phyloP scores from a whole-genome alignment of 2,888 invertebrate genomes.

The Theretra japonica region DNA sequence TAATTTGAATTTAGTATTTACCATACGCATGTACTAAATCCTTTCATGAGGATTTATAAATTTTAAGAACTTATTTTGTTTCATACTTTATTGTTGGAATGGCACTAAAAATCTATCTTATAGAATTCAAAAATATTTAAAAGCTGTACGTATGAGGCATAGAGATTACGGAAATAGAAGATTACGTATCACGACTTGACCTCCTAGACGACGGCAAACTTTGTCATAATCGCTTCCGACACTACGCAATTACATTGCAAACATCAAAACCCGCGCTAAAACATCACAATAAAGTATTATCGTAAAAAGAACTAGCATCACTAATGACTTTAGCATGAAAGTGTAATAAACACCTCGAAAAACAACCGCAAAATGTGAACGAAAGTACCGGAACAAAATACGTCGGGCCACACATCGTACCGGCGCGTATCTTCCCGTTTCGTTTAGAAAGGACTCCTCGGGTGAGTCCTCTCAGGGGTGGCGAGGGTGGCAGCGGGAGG shows the following conservation, averaged over 20 bases:
- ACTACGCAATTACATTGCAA: neutral
- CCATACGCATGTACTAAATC: no score
- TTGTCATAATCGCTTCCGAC: neutral
- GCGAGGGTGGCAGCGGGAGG: conserved; percentile 47
- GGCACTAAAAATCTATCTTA: no score
- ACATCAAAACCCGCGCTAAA: neutral
- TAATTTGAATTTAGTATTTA: no score
- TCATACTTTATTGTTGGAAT: no score
- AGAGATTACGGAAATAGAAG: neutral
- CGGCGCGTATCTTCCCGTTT: conserved; percentile 56
- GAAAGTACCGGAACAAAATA: conserved; percentile 30
- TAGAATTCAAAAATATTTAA: no score
- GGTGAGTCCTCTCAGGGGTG: conserved; percentile 40
- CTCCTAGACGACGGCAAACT: neutral
- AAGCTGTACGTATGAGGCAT: neutral
- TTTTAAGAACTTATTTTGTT: no score
- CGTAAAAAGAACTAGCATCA: conserved; percentile 29
- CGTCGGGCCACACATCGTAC: conserved; percentile 24
- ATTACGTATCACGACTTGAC: neutral
- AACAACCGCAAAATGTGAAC: conserved; percentile 38
- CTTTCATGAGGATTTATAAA: no score
- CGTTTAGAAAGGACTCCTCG: conserved; percentile 63
- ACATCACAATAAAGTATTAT: conserved; percentile 4
- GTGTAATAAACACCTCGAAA: conserved; percentile 26
- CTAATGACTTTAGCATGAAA: conserved; percentile 32